Conservation (phyloP, 2,113 vertebrate species). For the Erinaceus europaeus region DNA sequence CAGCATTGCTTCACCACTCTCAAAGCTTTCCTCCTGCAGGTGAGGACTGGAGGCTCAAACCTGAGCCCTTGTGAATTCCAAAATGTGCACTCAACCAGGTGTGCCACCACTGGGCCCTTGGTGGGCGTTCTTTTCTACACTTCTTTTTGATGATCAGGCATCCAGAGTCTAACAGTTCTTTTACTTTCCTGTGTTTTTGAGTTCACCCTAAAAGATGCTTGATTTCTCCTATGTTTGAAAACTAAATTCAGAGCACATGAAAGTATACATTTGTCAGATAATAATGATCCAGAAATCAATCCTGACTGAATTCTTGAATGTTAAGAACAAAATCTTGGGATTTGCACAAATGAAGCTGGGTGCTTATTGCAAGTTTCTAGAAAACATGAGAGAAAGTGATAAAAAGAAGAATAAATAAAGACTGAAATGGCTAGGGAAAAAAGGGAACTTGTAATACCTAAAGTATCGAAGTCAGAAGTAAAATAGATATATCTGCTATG, state of each 20-base stretch:
- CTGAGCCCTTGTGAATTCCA: no score
- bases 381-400: not conserved
- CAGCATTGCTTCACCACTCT: no score
- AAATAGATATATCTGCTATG: not conserved
- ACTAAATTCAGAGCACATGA: not conserved
- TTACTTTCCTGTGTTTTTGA: not conserved
- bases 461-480: not conserved
- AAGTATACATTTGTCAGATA: not conserved
- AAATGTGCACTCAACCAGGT: no score
- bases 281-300: not conserved
- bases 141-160: no score
- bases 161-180: accelerated
- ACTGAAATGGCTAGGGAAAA: no score
- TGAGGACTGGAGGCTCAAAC: no score
- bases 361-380: not conserved
- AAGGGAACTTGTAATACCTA: not conserved
- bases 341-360: not conserved
- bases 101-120: no score
- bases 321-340: not conserved
- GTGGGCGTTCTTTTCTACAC: no score
- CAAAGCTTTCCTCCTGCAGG: no score
- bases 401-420: not conserved
- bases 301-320: not conserved
- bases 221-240: not conserved
- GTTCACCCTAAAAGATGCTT: not conserved